A percentile compares a stretch with the other conserved stretches of the same genome.
phyloP scores from a whole-genome alignment of 2,888 invertebrate genomes.

The Pseudoips prasinana region DNA sequence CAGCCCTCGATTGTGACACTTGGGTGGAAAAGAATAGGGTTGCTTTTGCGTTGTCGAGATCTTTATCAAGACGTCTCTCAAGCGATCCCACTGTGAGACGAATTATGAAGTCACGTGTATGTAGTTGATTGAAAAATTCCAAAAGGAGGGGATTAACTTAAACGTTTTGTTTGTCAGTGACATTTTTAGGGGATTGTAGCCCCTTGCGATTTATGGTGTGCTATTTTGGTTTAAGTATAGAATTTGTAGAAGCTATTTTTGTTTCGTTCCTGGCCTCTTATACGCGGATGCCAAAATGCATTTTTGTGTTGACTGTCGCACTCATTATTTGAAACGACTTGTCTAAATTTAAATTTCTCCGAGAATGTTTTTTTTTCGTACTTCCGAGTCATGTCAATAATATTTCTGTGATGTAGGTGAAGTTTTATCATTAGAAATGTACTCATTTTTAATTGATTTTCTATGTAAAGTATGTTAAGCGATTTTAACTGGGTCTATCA shows the following conservation, averaged over 20 bases:
- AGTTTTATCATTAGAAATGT: too few relatives aligned
- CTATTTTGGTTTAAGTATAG: conserved; percentile 43
- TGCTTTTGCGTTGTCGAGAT: conserved; percentile 38
- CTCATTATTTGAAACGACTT: too few relatives aligned
- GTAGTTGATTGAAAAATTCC: conserved; percentile 75
- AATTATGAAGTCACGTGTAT: conserved; percentile 67
- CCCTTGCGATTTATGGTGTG: conserved; percentile 50
- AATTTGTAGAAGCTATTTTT: neutral
- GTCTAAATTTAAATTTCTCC: too few relatives aligned
- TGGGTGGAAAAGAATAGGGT: conserved; percentile 16
- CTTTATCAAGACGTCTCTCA: conserved; percentile 54
- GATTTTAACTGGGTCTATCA: too few relatives aligned
- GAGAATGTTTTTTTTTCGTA: too few relatives aligned
- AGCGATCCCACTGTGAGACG: conserved; percentile 50
- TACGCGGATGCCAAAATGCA: conserved; percentile 20
- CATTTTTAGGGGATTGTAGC: conserved; percentile 50
- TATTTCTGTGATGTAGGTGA: too few relatives aligned
- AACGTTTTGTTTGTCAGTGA: conserved; percentile 59
- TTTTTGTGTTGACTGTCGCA: conserved; percentile 9
- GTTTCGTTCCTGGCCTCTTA: conserved; percentile 6
- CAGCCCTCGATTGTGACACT: conserved; percentile 14
- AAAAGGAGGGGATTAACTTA: conserved; percentile 53
- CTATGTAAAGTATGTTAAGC: too few relatives aligned
- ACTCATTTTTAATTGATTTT: too few relatives aligned
- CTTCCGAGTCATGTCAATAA: too few relatives aligned